Evolutionary conservation across 2,888 invertebrate species (phyloP), one percentile per base, ranked within the genome.

Genomic region (Yponomeuta evonymella): DNA sequence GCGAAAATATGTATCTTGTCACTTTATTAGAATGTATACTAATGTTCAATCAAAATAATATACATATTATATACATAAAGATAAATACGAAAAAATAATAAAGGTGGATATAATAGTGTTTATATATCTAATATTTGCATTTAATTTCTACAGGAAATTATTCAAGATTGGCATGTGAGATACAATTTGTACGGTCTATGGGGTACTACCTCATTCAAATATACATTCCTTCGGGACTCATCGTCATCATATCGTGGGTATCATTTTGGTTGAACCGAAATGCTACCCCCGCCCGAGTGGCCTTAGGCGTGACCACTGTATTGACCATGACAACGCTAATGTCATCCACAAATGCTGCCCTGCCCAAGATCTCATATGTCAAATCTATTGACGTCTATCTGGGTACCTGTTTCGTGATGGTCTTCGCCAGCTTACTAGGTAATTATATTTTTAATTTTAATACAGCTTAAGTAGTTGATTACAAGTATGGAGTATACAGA

Each of bases 361-460:
- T 99, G 89, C 99, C 99, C 80, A 98, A 99, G 94, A 98, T 98
- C 86, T 98, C 98, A 76, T 98, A 98, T 93, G 98, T 98, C 90
- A 98, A 98, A 92, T 97, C 97, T 80, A 98, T 98, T 90, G 98
- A 98, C 93, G 98, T 98, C 81, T 98, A 98, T 93, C 94, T 98
- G 93, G 98, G 98, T 83, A 98, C 98, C 84, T 98, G 98, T 93
- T 98, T 98, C 96, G 97, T 98, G 88, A 98, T 98, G 98, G 98
- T 98, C 86, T 98, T 98, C 94, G 98, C 98, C 82, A 98, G 98
- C 90, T 94, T 99, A 86, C 93, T 99, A 93, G 98, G 97, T 97
- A 94, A 95, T n/a, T 67, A 68, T 67, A 43, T 43, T 48, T n/a
- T 62, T 36, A 51, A 9, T 8, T n/a, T 51, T 43, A 43, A 43